These are phyloP conservation scores for Syngnathus typhle DNA, from an alignment of 2,113 vertebrate species.

Conservation along the genomic window DNA sequence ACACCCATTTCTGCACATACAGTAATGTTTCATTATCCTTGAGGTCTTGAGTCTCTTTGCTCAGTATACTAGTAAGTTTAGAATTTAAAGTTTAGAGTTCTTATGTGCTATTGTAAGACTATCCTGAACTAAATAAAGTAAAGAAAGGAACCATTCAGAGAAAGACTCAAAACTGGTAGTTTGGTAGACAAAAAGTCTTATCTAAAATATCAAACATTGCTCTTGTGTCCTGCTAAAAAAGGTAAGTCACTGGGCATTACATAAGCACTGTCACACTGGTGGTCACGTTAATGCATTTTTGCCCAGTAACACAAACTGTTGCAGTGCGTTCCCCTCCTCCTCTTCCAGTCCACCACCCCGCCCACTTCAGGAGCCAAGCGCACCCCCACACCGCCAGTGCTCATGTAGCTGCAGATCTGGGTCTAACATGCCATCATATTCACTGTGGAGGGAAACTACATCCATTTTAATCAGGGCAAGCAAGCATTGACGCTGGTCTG, in stretches of 20 bases:
- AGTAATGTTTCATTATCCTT: too few species aligned
- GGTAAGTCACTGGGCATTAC: slow-evolving; percentile 27
- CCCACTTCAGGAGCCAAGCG: slow-evolving; percentile 39
- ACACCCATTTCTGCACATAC: too few species aligned
- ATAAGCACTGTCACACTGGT: slow-evolving; percentile 41
- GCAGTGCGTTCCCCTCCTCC: slow-evolving; percentile 29
- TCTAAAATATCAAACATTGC: not conserved
- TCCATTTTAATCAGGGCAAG: slow-evolving; percentile 55
- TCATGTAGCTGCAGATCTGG: slow-evolving; percentile 39
- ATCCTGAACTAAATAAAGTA: too few species aligned
- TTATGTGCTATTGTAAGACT: too few species aligned
- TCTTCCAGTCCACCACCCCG: slow-evolving; percentile 34
- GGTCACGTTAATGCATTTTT: slow-evolving; percentile 55
- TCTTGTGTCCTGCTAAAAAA: slow-evolving; percentile 10
- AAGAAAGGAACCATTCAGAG: too few species aligned
- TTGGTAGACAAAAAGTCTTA: too few species aligned
- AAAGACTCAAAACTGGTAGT: too few species aligned
- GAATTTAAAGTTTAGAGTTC: too few species aligned
- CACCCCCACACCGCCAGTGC: not conserved
- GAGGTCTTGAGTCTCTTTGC: too few species aligned
- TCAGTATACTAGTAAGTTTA: too few species aligned
- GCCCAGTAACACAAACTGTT: slow-evolving; percentile 56
- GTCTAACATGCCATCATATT: slow-evolving; percentile 41
- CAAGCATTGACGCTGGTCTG: slow-evolving; percentile 13
- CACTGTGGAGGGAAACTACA: slow-evolving; percentile 35